Base-by-base conservation (phyloP, 2,797 vertebrate species). In the Arctocebus calabarensis region DNA sequence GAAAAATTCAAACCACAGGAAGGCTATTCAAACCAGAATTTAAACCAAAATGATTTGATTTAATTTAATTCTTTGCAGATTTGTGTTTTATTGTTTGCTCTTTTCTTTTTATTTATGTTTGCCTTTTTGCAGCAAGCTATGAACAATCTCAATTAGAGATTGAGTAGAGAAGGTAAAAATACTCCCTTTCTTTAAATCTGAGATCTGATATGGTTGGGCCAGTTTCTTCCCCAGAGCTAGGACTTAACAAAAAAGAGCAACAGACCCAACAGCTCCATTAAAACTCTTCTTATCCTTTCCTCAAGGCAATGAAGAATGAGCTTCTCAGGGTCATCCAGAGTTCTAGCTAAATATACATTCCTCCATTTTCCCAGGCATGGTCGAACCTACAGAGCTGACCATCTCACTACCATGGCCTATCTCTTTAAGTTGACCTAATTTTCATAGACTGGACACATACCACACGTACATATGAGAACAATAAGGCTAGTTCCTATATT, bases 201-300 rank as follows among this genome's bases (percentile, higher is more conserved):
- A 93, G n/a, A 89, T 59, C 45, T 10, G 19, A 73, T n/a, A 71
- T 90, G 75, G 57, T 40, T 34, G 52, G 45, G 29, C 27, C 45
- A 77, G 32, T 90, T 84, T 59, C 81, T 93, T 93, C 91, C 92
- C 97, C 61, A 34, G 91, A 95, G 66, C 90, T 25, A 37, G 81
- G 59, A 0, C 0, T 77, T 3, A 1, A 1, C 19, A 88, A 66
- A n/a, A 66, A n/a, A 77, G 13, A 96, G 84, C 55, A 20, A 0
- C 40, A 78, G 71, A 55, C 29, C 17, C 1, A 0, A 83, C 4
- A 64, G 78, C 84, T 96, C 78, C 71, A 52, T 20, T 84, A 95
- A 48, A 14, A 64, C 37, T 52, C 55, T 94, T 45, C 96, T 97
- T 97, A 96, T 95, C 96, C 20, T 91, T 5, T 45, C 17, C 55